Conservation (phyloP, 2,113 vertebrate species). For the Notiomystis cincta region DNA sequence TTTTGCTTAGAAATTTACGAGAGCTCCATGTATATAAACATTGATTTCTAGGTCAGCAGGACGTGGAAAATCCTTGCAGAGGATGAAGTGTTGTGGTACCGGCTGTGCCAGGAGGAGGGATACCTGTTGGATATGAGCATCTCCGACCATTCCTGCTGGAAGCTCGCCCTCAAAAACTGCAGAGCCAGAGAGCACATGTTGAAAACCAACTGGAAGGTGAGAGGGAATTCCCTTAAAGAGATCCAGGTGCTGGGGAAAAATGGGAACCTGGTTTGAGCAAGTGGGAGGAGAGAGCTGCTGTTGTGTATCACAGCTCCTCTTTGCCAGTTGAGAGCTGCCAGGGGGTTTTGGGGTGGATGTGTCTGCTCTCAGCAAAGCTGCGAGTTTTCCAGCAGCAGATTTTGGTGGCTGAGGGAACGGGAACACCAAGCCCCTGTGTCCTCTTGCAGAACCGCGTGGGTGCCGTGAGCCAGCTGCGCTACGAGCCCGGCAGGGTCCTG, state of each 20-base stretch:
- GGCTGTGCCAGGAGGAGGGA: slow-evolving; percentile 84
- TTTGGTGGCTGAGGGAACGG: background rate
- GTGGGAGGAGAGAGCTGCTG: background rate
- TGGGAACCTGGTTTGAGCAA: background rate
- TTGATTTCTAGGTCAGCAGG: slow-evolving; percentile 85
- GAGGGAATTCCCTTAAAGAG: background rate
- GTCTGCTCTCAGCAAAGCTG: background rate
- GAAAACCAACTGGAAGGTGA: slow-evolving; percentile 94
- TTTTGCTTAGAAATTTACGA: background rate
- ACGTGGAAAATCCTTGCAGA: slow-evolving; percentile 89
- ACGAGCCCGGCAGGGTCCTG: background rate
- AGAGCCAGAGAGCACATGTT: slow-evolving; percentile 77
- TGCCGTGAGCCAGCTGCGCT: background rate
- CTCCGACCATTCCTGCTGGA: slow-evolving; percentile 88
- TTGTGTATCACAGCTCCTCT: background rate
- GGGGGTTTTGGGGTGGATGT: background rate
- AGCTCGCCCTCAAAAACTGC: slow-evolving; percentile 83
- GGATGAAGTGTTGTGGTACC: slow-evolving; percentile 89
- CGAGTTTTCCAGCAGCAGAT: background rate
- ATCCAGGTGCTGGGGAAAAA: background rate
- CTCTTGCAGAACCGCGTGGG: background rate
- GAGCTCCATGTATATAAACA: background rate
- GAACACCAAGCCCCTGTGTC: background rate
- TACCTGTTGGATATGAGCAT: slow-evolving; percentile 75
- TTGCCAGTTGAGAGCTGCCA: background rate